Base-by-base conservation (phyloP, 2,888 invertebrate genomes). In the Fragum fragum region DNA sequence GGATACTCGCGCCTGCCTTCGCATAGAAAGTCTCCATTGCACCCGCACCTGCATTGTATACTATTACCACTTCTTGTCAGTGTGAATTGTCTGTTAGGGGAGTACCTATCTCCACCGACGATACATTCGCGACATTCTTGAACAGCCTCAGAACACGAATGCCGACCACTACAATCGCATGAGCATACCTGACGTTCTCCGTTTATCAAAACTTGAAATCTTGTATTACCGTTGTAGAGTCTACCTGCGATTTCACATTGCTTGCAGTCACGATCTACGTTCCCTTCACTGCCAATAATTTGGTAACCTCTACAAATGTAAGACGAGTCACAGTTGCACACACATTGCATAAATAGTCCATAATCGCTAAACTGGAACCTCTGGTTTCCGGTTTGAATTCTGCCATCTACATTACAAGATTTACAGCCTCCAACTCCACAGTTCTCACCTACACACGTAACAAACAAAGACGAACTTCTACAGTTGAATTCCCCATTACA, bases 401-500 rank as follows among this genome's bases (percentile, higher is more conserved):
- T 70, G 36, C 86, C 85, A 53, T 85, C 81, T 9, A 87, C 84
- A 23, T 71, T 76, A 61, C 88, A 89, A 69, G 83, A 39, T 32
- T 73, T 79, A 59, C 90, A 89, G 16, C 84, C 74, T 14, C 81
- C 84, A 1, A 68, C 68, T 0, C 86, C 86, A 59, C 86, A 86
- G 32, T 83, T 76, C 0, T 73, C 70, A 0, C 86, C 86, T 0
- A 75, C 57, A 61, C 86, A 86, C 28, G 73, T 70, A 0, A 86
- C 59, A 6, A 55, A 53, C 0, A 86, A 61, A 0, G 81, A 59
- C 14, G 71, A 69, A n/a, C 76, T 79, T 0, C 89, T 90, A 68
- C 92, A 92, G 26, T 75, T 72, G 86, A 90, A 91, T 16, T 89
- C 75, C 18, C 92, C 92, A 74, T 89, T 90, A 57, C 91, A 91